Evolutionary conservation across 2,113 vertebrate genomes (phyloP).

Genomic region (Gasterosteus aculeatus): DNA sequence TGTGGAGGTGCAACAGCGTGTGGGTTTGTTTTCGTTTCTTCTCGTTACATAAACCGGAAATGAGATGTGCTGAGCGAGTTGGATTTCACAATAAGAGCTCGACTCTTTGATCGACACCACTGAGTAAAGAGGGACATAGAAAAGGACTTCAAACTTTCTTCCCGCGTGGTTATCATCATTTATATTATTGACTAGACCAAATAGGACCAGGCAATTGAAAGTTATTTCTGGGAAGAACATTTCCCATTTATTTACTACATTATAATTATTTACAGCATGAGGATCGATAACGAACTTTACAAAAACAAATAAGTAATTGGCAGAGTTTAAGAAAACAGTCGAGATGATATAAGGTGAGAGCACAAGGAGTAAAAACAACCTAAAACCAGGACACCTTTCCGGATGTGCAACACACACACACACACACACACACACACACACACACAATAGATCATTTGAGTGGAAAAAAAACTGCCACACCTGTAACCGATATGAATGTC

Average conservation of each 20-base stretch:
- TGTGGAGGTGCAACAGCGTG: neutral
- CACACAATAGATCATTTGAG: neutral
- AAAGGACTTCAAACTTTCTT: neutral
- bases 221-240: constrained; percentile 23
- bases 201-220: constrained; percentile 13
- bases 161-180: neutral
- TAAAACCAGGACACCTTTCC: constrained; percentile 28
- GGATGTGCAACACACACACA: constrained; percentile 15
- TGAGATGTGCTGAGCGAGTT: constrained; percentile 40
- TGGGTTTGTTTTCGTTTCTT: constrained; percentile 48
- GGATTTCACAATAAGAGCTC: constrained; percentile 43
- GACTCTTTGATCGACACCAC: rapidly evolving
- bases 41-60: constrained; percentile 28
- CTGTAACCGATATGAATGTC: neutral
- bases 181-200: neutral
- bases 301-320: constrained; percentile 41
- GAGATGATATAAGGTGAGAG: constrained; percentile 41
- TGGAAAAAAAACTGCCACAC: constrained; percentile 35
- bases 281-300: constrained; percentile 29
- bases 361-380: constrained; percentile 30
- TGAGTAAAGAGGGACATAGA: neutral
- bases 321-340: constrained; percentile 41
- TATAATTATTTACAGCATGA: constrained; percentile 62
- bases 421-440: neutral
- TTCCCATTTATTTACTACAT: constrained; percentile 56